Base-by-base conservation (phyloP, 2,797 vertebrate genomes). In the Epinephelus coioides region DNA sequence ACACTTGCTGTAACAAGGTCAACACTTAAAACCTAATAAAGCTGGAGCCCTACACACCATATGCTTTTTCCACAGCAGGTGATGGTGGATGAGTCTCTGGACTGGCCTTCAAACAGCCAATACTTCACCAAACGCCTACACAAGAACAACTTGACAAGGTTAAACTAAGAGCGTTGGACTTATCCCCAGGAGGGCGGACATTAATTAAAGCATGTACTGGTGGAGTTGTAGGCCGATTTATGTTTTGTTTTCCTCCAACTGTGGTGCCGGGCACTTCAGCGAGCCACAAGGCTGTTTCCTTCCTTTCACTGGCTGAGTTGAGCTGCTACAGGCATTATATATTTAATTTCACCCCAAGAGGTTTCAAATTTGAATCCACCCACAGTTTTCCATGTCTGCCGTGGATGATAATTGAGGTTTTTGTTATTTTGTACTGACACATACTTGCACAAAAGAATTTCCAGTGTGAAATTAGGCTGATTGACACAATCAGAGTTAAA, bases 361-460 rank as follows among this genome's bases (percentile, higher is more conserved):
- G 19, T 59, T 78, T 72, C 23, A 69, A 34, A 76, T 81, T 60
- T 74, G 25, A 78, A 63, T 55, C 69, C 73, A 67, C 69, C 66
- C 63, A 66, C 66, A 82, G 49, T 43, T 76, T 73, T 60, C 9
- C n/a, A 27, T 43, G 46, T 46, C 43, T 19, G 5, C 56, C 0
- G 5, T 57, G 46, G 34, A 75, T 71, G 23, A 23, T 72, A 78
- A 83, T 78, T 69, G 6, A 23, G 6, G 34, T 60, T 73, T 61
- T 76, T 64, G 14, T 30, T 19, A 19, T 6, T 73, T 49, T 77
- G 51, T 27, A 55, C 43, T 21, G 40, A 60, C 47, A 49, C 12
- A 55, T 44, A 55, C 47, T 12, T 12, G 9, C 55, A 62, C 21
- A 56, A 74, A 77, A 53, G 2, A 44, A 64, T 64, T 61, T 62